Percentiles rank a stretch among this genome's conserved stretches.
phyloP scores from a whole-genome alignment of 2,113 vertebrate species.

The Calidris pygmaea region DNA sequence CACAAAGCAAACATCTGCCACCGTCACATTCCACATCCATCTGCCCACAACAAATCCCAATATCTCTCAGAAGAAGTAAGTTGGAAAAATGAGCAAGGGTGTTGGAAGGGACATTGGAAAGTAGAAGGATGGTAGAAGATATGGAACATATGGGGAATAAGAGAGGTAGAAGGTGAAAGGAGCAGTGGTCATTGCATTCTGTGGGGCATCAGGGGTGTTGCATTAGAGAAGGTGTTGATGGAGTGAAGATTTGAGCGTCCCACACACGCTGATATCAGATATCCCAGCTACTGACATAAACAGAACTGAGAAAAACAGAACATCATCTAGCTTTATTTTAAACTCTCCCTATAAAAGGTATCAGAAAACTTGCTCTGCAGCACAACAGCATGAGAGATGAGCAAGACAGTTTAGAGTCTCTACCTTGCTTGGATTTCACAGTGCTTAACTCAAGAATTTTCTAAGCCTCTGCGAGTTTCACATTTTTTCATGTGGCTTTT shows the following conservation, averaged over 20 bases:
- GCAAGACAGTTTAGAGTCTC: neutral
- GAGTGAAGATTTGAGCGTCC: conserved; percentile 9
- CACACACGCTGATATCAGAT: neutral
- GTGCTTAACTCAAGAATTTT: neutral
- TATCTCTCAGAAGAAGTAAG: neutral
- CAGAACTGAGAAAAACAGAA: neutral
- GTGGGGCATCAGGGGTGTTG: neutral
- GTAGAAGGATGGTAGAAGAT: neutral
- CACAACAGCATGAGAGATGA: neutral
- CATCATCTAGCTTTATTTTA: conserved; percentile 18
- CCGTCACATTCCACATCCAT: neutral
- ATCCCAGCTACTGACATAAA: neutral
- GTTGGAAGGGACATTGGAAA: neutral
- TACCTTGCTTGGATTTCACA: neutral
- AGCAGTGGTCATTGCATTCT: neutral
- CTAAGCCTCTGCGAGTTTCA: neutral
- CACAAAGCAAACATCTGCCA: neutral
- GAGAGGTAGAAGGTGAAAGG: neutral
- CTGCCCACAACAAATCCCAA: neutral
- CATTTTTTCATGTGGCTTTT: neutral
- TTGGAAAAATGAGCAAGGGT: neutral
- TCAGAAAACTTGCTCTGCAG: neutral
- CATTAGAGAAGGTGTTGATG: conserved; percentile 21
- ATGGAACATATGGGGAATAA: neutral
- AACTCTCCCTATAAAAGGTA: neutral